phyloP scores from a whole-genome alignment of 2,797 vertebrate species.

The Enteromius argenteus region DNA sequence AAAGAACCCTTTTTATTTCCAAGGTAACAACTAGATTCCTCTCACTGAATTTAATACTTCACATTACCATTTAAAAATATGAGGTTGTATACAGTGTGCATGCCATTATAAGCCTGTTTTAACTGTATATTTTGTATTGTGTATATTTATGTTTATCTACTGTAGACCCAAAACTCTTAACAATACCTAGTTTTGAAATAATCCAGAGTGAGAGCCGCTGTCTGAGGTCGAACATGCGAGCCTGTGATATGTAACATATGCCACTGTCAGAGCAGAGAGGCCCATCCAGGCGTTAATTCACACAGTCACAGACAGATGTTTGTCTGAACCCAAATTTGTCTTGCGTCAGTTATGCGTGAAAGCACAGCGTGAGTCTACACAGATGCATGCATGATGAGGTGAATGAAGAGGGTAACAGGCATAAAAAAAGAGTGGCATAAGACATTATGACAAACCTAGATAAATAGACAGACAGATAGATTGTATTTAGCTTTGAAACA shows the following conservation, averaged over 20 bases:
- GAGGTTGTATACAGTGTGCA: neutral
- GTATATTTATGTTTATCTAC: neutral
- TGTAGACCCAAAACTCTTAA: neutral
- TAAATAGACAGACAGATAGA: neutral
- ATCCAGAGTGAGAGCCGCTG: neutral
- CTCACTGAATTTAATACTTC: neutral
- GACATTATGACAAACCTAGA: neutral
- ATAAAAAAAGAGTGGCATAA: neutral
- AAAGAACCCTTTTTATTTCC: neutral
- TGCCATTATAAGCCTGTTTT: neutral
- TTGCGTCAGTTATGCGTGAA: conserved; percentile 28
- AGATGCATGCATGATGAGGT: neutral
- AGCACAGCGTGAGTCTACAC: conserved; percentile 12
- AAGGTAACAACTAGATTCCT: neutral
- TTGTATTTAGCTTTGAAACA: conserved; percentile 39
- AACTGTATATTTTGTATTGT: neutral
- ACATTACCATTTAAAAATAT: neutral
- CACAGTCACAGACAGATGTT: conserved; percentile 43
- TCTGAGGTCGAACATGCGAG: neutral
- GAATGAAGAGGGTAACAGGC: conserved; percentile 13
- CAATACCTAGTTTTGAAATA: neutral
- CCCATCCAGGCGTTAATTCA: conserved; percentile 14
- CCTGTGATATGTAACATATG: conserved; percentile 21
- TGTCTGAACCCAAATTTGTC: conserved; percentile 18
- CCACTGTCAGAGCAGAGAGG: conserved; percentile 16